Conservation (phyloP, 2,888 invertebrate species). For the Steromphala cineraria region DNA sequence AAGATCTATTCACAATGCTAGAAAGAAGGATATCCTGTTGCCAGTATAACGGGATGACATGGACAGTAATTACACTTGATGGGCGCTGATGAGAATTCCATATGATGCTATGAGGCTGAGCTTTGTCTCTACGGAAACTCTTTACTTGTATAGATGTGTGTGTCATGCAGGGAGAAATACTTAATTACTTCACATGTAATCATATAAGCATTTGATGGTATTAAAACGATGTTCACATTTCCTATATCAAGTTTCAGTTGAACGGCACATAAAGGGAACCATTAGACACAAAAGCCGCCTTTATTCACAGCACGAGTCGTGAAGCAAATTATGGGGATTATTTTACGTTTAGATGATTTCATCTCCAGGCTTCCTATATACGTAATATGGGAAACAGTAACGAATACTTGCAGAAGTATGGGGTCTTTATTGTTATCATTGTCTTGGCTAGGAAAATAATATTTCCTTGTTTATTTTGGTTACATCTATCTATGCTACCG, state of each 20-base stretch:
- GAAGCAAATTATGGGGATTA: neutral
- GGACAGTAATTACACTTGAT: neutral
- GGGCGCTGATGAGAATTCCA: neutral
- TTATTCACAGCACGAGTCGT: neutral
- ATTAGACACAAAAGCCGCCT: conserved; percentile 11
- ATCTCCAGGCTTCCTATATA: neutral
- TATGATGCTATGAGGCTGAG: neutral
- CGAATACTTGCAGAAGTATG: neutral
- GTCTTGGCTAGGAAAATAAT: too few relatives aligned
- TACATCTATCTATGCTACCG: too few relatives aligned
- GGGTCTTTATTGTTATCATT: too few relatives aligned
- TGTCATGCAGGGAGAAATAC: neutral
- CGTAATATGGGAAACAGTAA: neutral
- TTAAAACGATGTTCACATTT: conserved; percentile 6
- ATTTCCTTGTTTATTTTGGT: too few relatives aligned
- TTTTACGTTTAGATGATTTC: neutral
- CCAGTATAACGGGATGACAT: neutral
- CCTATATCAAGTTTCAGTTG: neutral
- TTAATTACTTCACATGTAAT: neutral
- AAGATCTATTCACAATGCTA: too few relatives aligned
- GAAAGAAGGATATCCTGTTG: neutral
- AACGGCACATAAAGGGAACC: neutral
- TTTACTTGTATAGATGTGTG: neutral
- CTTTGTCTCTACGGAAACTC: neutral
- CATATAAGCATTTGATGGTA: neutral